A percentile compares a stretch with the other conserved stretches of the same genome.
Conservation (phyloP, 2,888 invertebrate genomes). For the Gerosis bhagava region DNA sequence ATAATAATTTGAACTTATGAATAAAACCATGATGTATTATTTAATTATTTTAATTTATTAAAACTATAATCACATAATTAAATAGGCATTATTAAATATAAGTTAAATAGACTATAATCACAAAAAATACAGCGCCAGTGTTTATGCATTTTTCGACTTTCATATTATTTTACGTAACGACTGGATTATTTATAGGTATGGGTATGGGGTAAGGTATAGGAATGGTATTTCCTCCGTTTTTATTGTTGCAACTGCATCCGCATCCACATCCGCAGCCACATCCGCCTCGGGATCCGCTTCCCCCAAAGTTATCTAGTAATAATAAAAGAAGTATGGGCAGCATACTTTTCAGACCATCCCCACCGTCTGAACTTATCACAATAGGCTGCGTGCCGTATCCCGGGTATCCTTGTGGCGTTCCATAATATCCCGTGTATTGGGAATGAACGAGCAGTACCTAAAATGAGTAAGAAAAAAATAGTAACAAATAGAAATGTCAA, state of each 20-base stretch:
- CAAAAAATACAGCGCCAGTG: neutral
- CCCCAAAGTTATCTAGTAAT: conserved; percentile 42
- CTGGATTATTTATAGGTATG: conserved; percentile 42
- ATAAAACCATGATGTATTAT: neutral
- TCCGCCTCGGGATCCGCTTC: conserved; percentile 30
- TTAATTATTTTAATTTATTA: neutral
- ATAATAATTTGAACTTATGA: too few relatives aligned
- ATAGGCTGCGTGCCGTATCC: conserved; percentile 43
- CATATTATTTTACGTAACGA: conserved; percentile 32
- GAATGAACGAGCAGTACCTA: conserved; percentile 46
- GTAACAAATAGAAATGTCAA: too few relatives aligned
- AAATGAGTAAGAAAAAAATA: too few relatives aligned
- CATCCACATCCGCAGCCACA: conserved; percentile 38
- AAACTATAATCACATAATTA: neutral
- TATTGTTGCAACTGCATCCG: conserved; percentile 33
- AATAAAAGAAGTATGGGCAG: conserved; percentile 52
- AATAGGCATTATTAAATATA: neutral
- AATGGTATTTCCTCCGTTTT: conserved; percentile 40
- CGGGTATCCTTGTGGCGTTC: conserved; percentile 32
- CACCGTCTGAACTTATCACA: conserved; percentile 43
- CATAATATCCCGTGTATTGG: conserved; percentile 40
- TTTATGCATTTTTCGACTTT: too few relatives aligned
- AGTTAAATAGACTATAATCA: neutral
- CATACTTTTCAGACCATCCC: conserved; percentile 43
- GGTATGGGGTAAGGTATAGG: conserved; percentile 54